Percentiles rank a stretch among this genome's conserved stretches.
phyloP scores from a whole-genome alignment of 2,797 vertebrate species.

The Sylvilagus floridanus region DNA sequence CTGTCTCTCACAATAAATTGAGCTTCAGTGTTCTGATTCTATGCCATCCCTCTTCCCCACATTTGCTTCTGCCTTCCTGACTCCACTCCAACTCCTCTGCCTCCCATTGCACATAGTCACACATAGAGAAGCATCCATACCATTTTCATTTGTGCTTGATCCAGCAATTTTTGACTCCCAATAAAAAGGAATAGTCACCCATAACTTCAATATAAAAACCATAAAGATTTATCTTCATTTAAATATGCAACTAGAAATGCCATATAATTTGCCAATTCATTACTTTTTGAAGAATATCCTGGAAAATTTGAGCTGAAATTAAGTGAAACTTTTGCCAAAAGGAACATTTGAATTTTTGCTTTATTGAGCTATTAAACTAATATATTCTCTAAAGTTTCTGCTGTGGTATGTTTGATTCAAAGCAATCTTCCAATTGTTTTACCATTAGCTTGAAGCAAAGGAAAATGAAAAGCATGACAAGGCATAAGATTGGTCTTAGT shows the following conservation, averaged over 20 bases:
- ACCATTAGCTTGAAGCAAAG: conserved; percentile 86
- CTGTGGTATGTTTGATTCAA: conserved; percentile 74
- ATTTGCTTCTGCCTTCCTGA: background rate
- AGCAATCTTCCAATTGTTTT: conserved; percentile 86
- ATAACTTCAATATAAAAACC: conserved; percentile 81
- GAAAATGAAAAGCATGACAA: conserved; percentile 85
- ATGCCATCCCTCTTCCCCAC: background rate
- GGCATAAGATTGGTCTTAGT: conserved; percentile 82
- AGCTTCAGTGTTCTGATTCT: background rate
- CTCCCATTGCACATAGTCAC: background rate
- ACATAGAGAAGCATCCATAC: background rate
- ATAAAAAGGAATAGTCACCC: conserved; percentile 70
- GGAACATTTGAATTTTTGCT: conserved; percentile 85
- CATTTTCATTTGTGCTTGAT: conserved; percentile 38
- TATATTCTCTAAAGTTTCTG: conserved; percentile 80
- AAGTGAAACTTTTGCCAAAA: conserved; percentile 89
- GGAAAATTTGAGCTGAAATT: conserved; percentile 87
- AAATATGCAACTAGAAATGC: conserved; percentile 85
- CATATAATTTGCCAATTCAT: conserved; percentile 87
- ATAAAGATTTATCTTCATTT: conserved; percentile 87
- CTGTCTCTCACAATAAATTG: background rate
- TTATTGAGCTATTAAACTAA: conserved; percentile 89
- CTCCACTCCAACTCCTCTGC: background rate
- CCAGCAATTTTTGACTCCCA: conserved; percentile 60
- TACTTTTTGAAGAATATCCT: conserved; percentile 87